A percentile compares a stretch with the other conserved stretches of the same genome.
These are phyloP conservation scores for Theodoxus fluviatilis DNA, from an alignment of 2,888 invertebrate genomes.

Conservation along the genomic window DNA sequence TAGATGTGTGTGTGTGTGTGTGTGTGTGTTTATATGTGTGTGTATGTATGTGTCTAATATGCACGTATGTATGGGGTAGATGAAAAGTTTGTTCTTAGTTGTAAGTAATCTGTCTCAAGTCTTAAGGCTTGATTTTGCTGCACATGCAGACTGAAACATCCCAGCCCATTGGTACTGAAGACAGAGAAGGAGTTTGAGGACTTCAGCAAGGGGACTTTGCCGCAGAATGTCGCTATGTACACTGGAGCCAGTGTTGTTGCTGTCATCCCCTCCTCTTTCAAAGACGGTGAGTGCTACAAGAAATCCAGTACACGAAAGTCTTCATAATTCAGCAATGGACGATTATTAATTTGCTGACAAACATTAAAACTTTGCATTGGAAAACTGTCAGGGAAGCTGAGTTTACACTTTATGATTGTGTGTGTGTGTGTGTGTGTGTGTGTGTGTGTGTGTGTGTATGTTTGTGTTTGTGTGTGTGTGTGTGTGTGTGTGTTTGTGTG, in stretches of 20 bases:
- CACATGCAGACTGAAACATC: conserved; percentile 36
- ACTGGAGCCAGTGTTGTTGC: conserved; percentile 39
- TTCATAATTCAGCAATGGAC: not conserved
- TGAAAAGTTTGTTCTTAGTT: not conserved
- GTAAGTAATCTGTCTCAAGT: not conserved
- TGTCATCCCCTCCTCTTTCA: conserved; percentile 35
- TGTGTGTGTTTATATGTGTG: not conserved
- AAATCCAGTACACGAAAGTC: too few relatives aligned
- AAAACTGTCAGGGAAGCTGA: conserved; percentile 1
- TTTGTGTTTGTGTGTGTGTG: conserved; percentile 21
- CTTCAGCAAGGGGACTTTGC: conserved; percentile 35
- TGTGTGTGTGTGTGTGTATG: not conserved
- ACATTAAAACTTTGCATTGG: not conserved
- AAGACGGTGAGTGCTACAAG: conserved; percentile 28
- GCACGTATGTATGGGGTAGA: not conserved
- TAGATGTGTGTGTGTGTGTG: not conserved
- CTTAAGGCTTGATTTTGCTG: not conserved
- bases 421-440: conserved; percentile 16
- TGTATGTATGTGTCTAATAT: not conserved
- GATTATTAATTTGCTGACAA: not conserved
- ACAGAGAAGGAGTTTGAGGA: conserved; percentile 30
- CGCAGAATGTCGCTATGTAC: conserved; percentile 27
- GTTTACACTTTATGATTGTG: conserved; percentile 16
- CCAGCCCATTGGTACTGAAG: conserved; percentile 35
- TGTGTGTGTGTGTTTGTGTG: conserved; percentile 15